These are phyloP conservation scores for Petaurus breviceps DNA, from an alignment of 2,113 vertebrate species.

Conservation along the genomic window DNA sequence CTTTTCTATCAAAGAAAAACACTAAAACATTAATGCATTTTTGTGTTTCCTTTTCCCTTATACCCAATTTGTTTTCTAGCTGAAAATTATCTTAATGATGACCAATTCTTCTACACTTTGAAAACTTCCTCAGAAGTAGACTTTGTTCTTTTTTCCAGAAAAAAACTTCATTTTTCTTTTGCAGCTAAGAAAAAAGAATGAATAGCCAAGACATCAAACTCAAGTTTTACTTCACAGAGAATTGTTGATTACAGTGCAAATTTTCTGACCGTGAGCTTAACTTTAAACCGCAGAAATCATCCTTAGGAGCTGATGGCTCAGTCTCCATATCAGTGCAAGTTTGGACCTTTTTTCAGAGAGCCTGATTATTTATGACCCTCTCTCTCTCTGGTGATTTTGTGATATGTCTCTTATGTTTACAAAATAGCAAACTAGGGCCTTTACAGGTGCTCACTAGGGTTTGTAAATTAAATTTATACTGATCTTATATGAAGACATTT, in stretches of 20 bases:
- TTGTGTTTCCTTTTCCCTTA: conserved; percentile 11
- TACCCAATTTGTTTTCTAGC: conserved; percentile 51
- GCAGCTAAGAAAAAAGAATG: conserved; percentile 40
- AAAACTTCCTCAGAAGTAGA: conserved; percentile 24
- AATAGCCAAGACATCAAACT: conserved; percentile 57
- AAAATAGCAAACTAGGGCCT: conserved; percentile 36
- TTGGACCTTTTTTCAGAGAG: neutral
- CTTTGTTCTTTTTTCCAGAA: conserved; percentile 6
- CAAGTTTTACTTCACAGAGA: conserved; percentile 17
- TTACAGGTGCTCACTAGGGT: conserved; percentile 44
- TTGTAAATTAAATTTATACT: conserved; percentile 62
- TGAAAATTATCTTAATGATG: conserved; percentile 13
- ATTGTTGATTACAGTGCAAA: neutral
- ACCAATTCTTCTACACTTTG: neutral
- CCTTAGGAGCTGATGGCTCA: neutral
- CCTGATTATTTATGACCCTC: neutral
- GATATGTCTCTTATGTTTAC: neutral
- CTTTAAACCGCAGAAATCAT: neutral
- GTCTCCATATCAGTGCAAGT: neutral
- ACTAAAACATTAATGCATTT: conserved; percentile 36
- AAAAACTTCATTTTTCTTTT: conserved; percentile 23
- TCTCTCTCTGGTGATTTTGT: conserved; percentile 10
- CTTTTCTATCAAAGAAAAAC: conserved; percentile 30
- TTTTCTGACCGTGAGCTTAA: conserved; percentile 44
- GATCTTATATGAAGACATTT: conserved; percentile 58